Percentiles rank a stretch among this genome's conserved stretches.
Conservation (phyloP, 2,797 vertebrate genomes). For the Liparis tanakae region DNA sequence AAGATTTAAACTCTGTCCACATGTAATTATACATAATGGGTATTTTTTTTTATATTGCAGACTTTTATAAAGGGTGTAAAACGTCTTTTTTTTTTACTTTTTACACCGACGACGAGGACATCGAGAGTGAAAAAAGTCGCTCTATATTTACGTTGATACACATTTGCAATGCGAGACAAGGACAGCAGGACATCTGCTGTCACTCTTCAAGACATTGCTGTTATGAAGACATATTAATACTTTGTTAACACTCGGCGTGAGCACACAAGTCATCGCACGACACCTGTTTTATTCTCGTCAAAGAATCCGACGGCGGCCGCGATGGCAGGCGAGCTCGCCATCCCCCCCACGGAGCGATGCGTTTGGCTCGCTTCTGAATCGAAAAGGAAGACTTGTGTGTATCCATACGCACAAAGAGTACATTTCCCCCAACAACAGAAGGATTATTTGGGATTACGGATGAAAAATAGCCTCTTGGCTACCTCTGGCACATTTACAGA, state of each 20-base stretch:
- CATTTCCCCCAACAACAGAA: too few relatives aligned
- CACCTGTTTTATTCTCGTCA: slow-evolving; percentile 57
- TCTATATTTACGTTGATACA: background rate
- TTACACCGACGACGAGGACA: background rate
- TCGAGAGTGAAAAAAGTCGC: slow-evolving; percentile 3
- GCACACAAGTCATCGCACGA: slow-evolving; percentile 66
- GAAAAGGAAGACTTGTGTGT: slow-evolving; percentile 8
- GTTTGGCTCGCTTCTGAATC: slow-evolving; percentile 36
- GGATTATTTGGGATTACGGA: too few relatives aligned
- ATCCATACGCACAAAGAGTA: background rate
- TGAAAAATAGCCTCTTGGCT: too few relatives aligned
- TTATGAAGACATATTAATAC: slow-evolving; percentile 63
- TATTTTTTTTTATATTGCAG: slow-evolving; percentile 44
- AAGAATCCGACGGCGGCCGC: slow-evolving; percentile 45
- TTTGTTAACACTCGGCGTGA: slow-evolving; percentile 54
- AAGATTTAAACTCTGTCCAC: slow-evolving; percentile 68
- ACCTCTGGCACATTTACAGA: too few relatives aligned
- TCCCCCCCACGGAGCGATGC: slow-evolving; percentile 8
- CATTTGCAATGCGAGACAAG: slow-evolving; percentile 19
- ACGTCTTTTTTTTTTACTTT: too few relatives aligned
- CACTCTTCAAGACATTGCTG: slow-evolving; percentile 41
- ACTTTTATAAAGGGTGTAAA: background rate
- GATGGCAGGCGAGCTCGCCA: too few relatives aligned
- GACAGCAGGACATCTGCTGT: slow-evolving; percentile 46
- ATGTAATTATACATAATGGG: slow-evolving; percentile 68